Percentiles rank a stretch among this genome's conserved stretches.
These are phyloP conservation scores for Leucophenga maculata DNA, from an alignment of 2,888 invertebrate genomes.

Conservation along the genomic window DNA sequence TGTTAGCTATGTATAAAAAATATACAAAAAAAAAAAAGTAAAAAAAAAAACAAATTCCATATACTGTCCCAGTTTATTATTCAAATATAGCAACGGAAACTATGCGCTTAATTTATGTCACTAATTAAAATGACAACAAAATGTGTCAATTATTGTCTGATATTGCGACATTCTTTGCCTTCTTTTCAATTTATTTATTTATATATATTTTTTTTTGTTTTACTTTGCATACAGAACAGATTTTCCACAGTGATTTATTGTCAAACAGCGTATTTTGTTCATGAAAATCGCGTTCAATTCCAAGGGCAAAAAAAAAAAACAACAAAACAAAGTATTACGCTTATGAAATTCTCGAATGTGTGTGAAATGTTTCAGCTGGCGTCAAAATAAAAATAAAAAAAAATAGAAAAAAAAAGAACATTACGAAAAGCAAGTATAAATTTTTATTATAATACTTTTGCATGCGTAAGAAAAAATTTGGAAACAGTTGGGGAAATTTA, in stretches of 20 bases:
- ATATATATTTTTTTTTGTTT: slow-evolving; percentile 1
- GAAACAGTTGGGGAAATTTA: background rate
- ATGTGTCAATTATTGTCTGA: slow-evolving; percentile 5
- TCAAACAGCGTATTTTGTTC: background rate
- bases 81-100: background rate
- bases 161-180: background rate
- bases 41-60: too few species aligned
- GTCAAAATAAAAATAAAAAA: background rate
- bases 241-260: background rate
- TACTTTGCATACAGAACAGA: background rate
- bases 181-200: background rate
- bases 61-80: slow-evolving; percentile 45
- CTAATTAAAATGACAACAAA: slow-evolving; percentile 13
- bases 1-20: too few species aligned
- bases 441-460: slow-evolving; percentile 5
- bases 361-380: slow-evolving; percentile 23
- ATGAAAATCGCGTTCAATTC: slow-evolving; percentile 14
- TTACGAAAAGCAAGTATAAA: background rate
- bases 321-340: background rate
- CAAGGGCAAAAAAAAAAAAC: slow-evolving; percentile 19
- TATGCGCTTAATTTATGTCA: slow-evolving; percentile 26
- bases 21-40: background rate
- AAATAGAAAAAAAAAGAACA: background rate
- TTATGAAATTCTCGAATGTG: background rate
- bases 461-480: background rate